Percentiles rank a stretch among this genome's conserved stretches.
Conservation (phyloP, 2,888 invertebrate species). For the Lacanobia oleracea region DNA sequence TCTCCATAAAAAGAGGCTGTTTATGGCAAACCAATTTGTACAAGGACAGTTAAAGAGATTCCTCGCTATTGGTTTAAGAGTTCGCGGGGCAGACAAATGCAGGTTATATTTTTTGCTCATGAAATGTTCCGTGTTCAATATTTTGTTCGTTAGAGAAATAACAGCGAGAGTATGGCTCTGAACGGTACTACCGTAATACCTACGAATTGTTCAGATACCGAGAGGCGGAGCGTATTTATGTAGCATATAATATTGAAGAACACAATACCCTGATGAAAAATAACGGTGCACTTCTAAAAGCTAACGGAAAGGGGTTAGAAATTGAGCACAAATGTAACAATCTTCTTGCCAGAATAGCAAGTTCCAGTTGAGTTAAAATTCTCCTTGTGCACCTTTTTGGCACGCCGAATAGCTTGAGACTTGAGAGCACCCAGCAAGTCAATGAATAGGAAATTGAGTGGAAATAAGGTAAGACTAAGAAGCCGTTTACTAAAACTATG, state of each 20-base stretch:
- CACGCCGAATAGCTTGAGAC: conserved; percentile 18
- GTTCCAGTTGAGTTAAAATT: conserved; percentile 22
- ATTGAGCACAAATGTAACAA: conserved; percentile 18
- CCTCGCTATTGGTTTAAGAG: conserved; percentile 38
- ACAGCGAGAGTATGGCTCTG: conserved; percentile 4
- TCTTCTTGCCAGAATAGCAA: conserved; percentile 27
- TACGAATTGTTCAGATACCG: too few relatives aligned
- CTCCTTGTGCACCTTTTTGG: conserved; percentile 24
- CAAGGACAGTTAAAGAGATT: conserved; percentile 49
- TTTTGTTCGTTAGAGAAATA: conserved; percentile 25
- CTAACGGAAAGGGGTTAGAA: not conserved
- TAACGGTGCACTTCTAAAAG: conserved; percentile 17
- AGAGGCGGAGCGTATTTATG: too few relatives aligned
- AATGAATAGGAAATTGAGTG: conserved; percentile 42
- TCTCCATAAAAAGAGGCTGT: conserved; percentile 38
- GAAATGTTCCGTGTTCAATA: conserved; percentile 30
- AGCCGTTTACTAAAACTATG: conserved; percentile 10
- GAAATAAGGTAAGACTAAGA: conserved; percentile 19
- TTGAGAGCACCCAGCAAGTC: conserved; percentile 16
- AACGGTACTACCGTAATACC: too few relatives aligned
- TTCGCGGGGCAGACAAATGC: conserved; percentile 27
- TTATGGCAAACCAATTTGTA: conserved; percentile 52
- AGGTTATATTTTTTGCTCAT: conserved; percentile 35
- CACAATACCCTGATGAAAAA: conserved; percentile 21
- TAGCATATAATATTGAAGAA: conserved; percentile 12